Evolutionary conservation across 2,113 vertebrate species (phyloP), one percentile per base, ranked within the genome.

Genomic region (Silurus meridionalis): DNA sequence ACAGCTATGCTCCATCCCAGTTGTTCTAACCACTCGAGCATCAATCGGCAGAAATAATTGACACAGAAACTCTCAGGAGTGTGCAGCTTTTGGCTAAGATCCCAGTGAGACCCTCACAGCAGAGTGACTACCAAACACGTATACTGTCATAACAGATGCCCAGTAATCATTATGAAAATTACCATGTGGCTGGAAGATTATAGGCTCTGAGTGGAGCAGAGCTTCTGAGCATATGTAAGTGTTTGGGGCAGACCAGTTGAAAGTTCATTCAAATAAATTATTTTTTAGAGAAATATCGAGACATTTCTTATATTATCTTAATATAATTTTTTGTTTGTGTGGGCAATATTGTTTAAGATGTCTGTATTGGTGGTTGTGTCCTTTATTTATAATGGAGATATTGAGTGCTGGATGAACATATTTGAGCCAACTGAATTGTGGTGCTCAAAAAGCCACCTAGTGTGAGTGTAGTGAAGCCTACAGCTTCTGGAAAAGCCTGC

Each of bases 341-440:
- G 74, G 69, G 66, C 74, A 50, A 8, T 79, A 86, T 69, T 71
- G 53, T 57, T 69, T n/a, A 83, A 17, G 17, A 63, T 84, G 67
- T 64, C 19, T 66, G 58, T 66, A 72, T 23, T 86, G 64, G 50
- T n/a, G 61, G 28, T 80, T 64, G 46, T 9, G 10, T 28, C 80
- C 11, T 13, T 7, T 74, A 9, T 75, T 83, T 83, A 88, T 84
- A 89, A 83, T 86, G 28, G 90, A 91, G 90, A 90, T 92, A 89
- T 89, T 91, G 91, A 80, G 91, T 88, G 88, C 91, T 77, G 86
- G 86, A 75, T 87, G 75, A 90, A 64, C 83, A 80, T 84, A 86
- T 87, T 90, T 90, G 87, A 90, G 88, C 91, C 88, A 66, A 57
- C 64, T 83, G 78, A 84, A 64, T 81, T 85, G 82, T 87, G 85